A percentile compares a stretch with the other conserved stretches of the same genome.
phyloP scores from a whole-genome alignment of 2,797 vertebrate genomes.

The Pteronotus mesoamericanus region DNA sequence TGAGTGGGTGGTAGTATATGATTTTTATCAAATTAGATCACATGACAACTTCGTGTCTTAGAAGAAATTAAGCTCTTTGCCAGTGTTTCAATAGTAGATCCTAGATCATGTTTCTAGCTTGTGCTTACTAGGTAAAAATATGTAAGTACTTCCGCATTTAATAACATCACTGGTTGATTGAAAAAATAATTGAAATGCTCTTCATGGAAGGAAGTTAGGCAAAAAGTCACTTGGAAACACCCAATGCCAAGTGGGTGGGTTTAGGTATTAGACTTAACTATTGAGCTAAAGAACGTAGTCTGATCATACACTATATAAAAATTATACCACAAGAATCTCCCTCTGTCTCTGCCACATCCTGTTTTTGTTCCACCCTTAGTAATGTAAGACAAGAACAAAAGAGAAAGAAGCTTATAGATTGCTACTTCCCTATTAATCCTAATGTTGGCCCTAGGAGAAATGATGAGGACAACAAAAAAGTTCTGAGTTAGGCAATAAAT shows the following conservation, averaged over 20 bases:
- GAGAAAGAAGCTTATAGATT: background rate
- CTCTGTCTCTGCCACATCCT: background rate
- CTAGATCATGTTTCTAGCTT: conserved; percentile 3
- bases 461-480: background rate
- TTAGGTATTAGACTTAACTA: background rate
- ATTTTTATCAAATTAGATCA: conserved; percentile 7
- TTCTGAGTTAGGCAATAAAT: background rate
- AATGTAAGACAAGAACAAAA: background rate
- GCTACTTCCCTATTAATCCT: background rate
- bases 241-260: background rate
- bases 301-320: background rate
- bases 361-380: background rate
- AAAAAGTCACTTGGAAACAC: background rate
- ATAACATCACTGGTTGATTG: background rate
- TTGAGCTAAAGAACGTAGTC: background rate
- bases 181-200: background rate
- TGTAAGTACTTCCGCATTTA: background rate
- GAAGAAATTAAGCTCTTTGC: background rate
- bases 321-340: background rate
- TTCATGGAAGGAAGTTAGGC: background rate
- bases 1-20: background rate
- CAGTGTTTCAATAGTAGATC: background rate
- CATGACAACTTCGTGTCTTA: background rate
- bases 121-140: background rate
- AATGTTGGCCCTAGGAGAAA: background rate